phyloP scores from a whole-genome alignment of 2,888 invertebrate genomes.

The Drosophila greeni region DNA sequence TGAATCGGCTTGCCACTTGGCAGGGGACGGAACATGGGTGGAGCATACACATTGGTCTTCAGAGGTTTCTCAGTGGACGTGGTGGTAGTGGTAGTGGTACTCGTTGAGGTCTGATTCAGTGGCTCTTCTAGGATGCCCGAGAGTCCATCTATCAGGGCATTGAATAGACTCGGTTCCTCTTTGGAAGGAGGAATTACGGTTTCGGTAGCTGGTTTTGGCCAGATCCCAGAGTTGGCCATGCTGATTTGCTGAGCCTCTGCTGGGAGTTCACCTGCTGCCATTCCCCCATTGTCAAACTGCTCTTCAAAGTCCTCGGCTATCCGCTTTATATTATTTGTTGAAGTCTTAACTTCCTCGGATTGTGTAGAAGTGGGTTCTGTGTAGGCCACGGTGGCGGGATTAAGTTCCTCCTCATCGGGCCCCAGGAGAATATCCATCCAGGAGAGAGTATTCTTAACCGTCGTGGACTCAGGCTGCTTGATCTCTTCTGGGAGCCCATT shows the following conservation, averaged over 20 bases:
- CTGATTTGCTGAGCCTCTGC: conserved; percentile 58
- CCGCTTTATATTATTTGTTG: conserved; percentile 55
- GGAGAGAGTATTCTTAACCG: conserved; percentile 55
- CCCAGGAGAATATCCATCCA: conserved; percentile 74
- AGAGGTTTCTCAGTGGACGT: conserved; percentile 19
- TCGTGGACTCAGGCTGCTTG: conserved; percentile 48
- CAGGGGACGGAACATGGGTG: conserved; percentile 71
- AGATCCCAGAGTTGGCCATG: conserved; percentile 35
- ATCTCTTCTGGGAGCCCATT: conserved; percentile 8
- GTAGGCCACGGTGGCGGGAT: conserved; percentile 31
- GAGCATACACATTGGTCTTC: conserved; percentile 30
- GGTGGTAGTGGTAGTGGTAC: conserved; percentile 33
- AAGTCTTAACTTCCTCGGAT: conserved; percentile 24
- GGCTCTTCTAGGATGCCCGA: conserved; percentile 62
- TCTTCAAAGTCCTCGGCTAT: conserved; percentile 65
- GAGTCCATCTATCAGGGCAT: conserved; percentile 68
- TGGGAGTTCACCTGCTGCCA: conserved; percentile 64
- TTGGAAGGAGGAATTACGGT: conserved; percentile 5
- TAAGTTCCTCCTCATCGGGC: conserved; percentile 67
- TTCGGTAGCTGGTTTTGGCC: conserved; percentile 20
- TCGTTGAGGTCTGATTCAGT: conserved; percentile 37
- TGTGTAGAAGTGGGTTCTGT: conserved; percentile 32
- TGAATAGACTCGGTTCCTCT: conserved; percentile 52
- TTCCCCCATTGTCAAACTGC: conserved; percentile 56
- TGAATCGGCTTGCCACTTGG: conserved; percentile 63